These are phyloP conservation scores for Botrylloides violaceus DNA, from an alignment of 23 tunicate species.

Conservation along the genomic window DNA sequence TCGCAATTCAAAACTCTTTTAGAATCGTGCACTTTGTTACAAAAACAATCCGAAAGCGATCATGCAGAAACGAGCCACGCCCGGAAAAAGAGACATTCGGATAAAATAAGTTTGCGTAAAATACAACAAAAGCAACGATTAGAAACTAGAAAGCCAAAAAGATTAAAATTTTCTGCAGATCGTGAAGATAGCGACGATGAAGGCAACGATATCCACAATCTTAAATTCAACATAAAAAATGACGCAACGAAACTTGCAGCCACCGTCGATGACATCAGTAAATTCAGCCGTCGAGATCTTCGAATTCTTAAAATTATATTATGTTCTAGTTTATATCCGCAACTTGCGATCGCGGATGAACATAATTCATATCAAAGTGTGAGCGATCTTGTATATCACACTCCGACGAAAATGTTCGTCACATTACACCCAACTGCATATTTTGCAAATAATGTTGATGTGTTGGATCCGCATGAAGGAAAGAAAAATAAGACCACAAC, in stretches of 20 bases:
- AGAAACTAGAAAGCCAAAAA: conserved; percentile 33
- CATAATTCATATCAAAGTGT: conserved; percentile 49
- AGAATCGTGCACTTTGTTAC: conserved; percentile 43
- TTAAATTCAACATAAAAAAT: conserved; percentile 28
- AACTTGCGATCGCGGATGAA: conserved; percentile 83
- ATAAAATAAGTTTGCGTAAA: conserved; percentile 55
- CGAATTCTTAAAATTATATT: conserved; percentile 73
- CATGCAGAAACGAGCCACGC: conserved; percentile 49
- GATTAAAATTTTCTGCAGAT: conserved; percentile 19
- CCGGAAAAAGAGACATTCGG: conserved; percentile 59
- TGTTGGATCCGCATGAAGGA: conserved; percentile 52
- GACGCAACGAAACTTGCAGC: conserved; percentile 27
- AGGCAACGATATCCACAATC: conserved; percentile 24
- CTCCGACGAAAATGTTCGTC: conserved; percentile 74
- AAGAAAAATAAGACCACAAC: conserved; percentile 4
- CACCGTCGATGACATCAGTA: not conserved
- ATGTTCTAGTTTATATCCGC: conserved; percentile 89
- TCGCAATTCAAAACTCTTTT: conserved; percentile 75
- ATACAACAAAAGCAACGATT: conserved; percentile 52
- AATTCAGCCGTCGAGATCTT: conserved; percentile 53
- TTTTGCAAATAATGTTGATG: conserved; percentile 77
- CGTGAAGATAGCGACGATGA: conserved; percentile 34
- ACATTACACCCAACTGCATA: conserved; percentile 94
- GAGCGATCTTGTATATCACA: conserved; percentile 56
- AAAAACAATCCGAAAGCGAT: conserved; percentile 21